phyloP scores from a whole-genome alignment of 1,140 invertebrate species.

The Vollenhovia emeryi region DNA sequence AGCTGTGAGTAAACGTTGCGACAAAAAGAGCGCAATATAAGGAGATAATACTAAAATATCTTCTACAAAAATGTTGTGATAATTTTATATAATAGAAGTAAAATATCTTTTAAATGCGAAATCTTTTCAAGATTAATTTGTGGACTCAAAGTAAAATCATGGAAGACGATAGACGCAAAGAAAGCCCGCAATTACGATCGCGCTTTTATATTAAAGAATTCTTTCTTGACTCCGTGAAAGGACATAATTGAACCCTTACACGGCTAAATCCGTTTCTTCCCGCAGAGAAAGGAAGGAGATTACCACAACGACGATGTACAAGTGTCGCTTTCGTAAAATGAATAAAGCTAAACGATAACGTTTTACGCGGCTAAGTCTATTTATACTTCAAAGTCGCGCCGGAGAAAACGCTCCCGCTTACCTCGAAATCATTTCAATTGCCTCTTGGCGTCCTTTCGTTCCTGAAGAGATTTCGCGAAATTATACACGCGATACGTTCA shows the following conservation, averaged over 20 bases:
- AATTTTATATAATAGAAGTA: not conserved
- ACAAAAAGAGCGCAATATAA: not conserved
- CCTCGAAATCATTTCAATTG: not conserved
- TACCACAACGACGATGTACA: constrained; percentile 23
- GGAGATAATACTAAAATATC: not conserved
- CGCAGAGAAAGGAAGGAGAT: constrained; percentile 35
- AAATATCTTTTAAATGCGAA: not conserved
- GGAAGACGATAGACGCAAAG: constrained; percentile 40
- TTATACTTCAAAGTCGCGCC: not conserved
- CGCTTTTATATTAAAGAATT: constrained; percentile 29
- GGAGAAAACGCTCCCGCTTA: not conserved
- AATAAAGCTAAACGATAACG: constrained; percentile 54
- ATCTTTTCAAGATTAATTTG: constrained; percentile 17
- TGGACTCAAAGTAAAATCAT: not conserved
- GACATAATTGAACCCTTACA: constrained; percentile 47
- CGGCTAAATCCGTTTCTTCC: constrained; percentile 32
- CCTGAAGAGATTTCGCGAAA: not conserved
- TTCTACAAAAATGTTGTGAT: not conserved
- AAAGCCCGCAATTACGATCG: constrained; percentile 16
- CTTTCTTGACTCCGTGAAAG: not conserved
- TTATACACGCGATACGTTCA: not conserved
- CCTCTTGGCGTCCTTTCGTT: not conserved
- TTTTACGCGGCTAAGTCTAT: constrained; percentile 36
- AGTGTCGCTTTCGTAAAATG: constrained; percentile 18
- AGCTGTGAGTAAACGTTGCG: not conserved